These are phyloP conservation scores for Melanotaenia nigrans DNA, from an alignment of 2,797 vertebrate species.

Conservation along the genomic window DNA sequence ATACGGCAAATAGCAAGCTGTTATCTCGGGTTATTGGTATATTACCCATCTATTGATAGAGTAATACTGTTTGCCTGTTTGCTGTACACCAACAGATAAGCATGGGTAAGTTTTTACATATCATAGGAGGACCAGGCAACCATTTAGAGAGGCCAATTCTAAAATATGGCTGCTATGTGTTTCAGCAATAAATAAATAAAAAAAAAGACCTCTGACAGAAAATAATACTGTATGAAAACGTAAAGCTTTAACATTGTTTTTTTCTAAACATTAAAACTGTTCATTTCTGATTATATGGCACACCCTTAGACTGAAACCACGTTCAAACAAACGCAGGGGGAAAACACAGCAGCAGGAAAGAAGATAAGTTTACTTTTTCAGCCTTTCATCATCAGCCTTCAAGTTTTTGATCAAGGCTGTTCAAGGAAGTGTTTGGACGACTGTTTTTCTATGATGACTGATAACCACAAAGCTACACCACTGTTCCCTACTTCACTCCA, in stretches of 20 bases:
- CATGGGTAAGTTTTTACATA: neutral
- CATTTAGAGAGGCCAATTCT: neutral
- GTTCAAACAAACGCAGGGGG: slow-evolving; percentile 2
- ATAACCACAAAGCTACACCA: slow-evolving; percentile 40
- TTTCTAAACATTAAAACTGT: neutral
- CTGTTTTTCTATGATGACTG: slow-evolving; percentile 24
- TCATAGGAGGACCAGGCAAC: slow-evolving; percentile 1
- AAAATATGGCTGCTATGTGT: neutral
- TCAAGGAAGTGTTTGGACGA: neutral
- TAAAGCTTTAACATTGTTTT: neutral
- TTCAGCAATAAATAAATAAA: too few relatives aligned
- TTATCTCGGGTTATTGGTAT: slow-evolving; percentile 24
- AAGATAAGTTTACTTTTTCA: slow-evolving; percentile 15
- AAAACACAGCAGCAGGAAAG: slow-evolving; percentile 6
- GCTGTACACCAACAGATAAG: neutral
- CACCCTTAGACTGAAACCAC: neutral
- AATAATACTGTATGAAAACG: too few relatives aligned
- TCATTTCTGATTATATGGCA: neutral
- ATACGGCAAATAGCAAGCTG: neutral
- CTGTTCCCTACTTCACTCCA: slow-evolving; percentile 13
- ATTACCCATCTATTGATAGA: neutral
- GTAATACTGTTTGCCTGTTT: slow-evolving; percentile 20
- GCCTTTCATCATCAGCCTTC: slow-evolving; percentile 35
- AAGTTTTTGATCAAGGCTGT: slow-evolving; percentile 42
- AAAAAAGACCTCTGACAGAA: neutral